phyloP scores from a whole-genome alignment of 2,888 invertebrate genomes.

The Spialia ferax region DNA sequence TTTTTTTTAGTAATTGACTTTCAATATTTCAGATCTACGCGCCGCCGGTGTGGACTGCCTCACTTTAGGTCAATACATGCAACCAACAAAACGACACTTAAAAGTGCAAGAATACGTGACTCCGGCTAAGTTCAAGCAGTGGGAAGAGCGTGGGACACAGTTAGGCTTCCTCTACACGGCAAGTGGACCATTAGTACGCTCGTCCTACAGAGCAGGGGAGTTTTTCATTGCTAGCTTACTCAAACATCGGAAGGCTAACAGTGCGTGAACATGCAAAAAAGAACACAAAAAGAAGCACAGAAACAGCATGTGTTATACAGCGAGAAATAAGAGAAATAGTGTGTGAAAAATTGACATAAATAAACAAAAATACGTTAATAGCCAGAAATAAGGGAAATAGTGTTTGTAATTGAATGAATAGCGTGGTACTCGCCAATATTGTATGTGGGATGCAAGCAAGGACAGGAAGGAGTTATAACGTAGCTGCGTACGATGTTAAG shows the following conservation, averaged over 20 bases:
- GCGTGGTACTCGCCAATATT: too few relatives aligned
- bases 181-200: constrained; percentile 98
- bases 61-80: constrained; percentile 99
- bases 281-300: background rate
- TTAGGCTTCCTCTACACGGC: constrained; percentile 98
- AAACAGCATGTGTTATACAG: background rate
- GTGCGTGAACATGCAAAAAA: constrained; percentile 56
- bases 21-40: constrained; percentile 89
- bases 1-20: background rate
- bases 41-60: constrained; percentile 96
- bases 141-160: constrained; percentile 93
- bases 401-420: too few relatives aligned
- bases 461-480: too few relatives aligned
- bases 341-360: background rate
- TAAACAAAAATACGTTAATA: background rate
- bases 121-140: constrained; percentile 95
- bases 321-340: background rate
- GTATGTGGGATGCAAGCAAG: too few relatives aligned
- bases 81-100: constrained; percentile 98
- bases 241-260: constrained; percentile 85
- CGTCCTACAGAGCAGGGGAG: constrained; percentile 99
- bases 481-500: too few relatives aligned
- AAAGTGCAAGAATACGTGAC: constrained; percentile 98
- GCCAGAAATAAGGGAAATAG: background rate
- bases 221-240: constrained; percentile 95